Base-by-base conservation (phyloP, 1,140 invertebrate genomes). In the Drosophila obscura region DNA sequence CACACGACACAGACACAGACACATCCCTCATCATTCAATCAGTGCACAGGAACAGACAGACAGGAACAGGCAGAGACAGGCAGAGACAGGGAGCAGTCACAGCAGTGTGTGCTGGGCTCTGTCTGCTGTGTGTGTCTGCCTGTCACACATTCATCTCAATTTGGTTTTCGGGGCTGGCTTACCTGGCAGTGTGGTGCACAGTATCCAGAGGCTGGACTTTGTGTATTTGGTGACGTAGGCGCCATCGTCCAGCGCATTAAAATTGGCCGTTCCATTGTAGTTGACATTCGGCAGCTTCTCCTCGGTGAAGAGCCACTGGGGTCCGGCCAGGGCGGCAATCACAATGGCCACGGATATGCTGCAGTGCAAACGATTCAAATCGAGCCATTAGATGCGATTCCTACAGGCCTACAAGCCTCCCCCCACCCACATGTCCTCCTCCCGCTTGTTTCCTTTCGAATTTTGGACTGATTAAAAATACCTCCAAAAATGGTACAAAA, bases 221-320 rank as follows among this genome's bases (percentile, higher is more conserved):
- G 91, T 92, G 28, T 82, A 89, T 59, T 91, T 91, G 43, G 91
- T 91, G 24, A 92, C 66, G 60, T 80, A 92, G 44, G 80, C 88
- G 41, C 91, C 91, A 62, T 92, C 91, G 60, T 92, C 91, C 46
- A 82, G 45, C 5, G 76, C 81, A 73, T 92, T 90, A 28, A 90
- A 91, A 41, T 92, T 92, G 26, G 91, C 79, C 7, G 91, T 92
- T 5, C 91, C 91, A 64, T 92, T 92, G 52, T 91, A 92, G 43
- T 90, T 88, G 15, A 49, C 53, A 64, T 92, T 92, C 45, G 90
- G 80, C 19, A 91, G 43, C 74, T 91, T 92, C 51, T 92, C 91
- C 75, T 92, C 91, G 5, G 91, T 92, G 11, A 90, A 91, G 16
- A 92, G 85, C 91, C 91, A 92, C 28, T 92, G 91, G 22, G 91